phyloP scores from a whole-genome alignment of 2,113 vertebrate genomes.

The Seriola dumerili region DNA sequence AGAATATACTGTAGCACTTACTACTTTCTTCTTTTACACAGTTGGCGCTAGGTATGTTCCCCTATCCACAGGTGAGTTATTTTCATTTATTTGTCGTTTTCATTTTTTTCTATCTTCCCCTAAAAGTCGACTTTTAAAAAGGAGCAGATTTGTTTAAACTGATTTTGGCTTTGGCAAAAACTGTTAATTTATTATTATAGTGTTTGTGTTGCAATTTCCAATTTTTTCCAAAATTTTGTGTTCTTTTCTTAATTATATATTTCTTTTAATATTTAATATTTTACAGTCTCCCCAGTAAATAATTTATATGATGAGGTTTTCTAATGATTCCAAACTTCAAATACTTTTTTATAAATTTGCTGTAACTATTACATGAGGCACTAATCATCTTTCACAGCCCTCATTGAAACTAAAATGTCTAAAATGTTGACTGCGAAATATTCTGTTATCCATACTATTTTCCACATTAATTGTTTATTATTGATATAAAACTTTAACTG shows the following conservation, averaged over 20 bases:
- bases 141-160: background rate
- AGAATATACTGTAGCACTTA: background rate
- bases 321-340: background rate
- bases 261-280: background rate
- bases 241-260: background rate
- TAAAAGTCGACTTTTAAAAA: too few relatives aligned
- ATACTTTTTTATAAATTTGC: too few relatives aligned
- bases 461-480: background rate
- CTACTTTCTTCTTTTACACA: slow-evolving; percentile 86
- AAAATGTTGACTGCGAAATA: background rate
- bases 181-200: background rate
- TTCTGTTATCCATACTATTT: background rate
- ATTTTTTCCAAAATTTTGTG: background rate
- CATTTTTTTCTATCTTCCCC: background rate
- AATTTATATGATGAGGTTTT: background rate
- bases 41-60: slow-evolving; percentile 98
- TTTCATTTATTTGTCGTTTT: slow-evolving; percentile 48
- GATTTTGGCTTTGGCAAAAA: background rate
- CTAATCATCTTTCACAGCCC: background rate
- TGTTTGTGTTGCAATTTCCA: background rate
- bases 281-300: background rate
- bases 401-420: background rate
- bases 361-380: too few relatives aligned
- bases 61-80: slow-evolving; percentile 97
- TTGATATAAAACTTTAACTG: slow-evolving; percentile 13